A percentile compares a stretch with the other conserved stretches of the same genome.
phyloP scores from a whole-genome alignment of 1,140 invertebrate genomes.

The Drosophila repletoides region DNA sequence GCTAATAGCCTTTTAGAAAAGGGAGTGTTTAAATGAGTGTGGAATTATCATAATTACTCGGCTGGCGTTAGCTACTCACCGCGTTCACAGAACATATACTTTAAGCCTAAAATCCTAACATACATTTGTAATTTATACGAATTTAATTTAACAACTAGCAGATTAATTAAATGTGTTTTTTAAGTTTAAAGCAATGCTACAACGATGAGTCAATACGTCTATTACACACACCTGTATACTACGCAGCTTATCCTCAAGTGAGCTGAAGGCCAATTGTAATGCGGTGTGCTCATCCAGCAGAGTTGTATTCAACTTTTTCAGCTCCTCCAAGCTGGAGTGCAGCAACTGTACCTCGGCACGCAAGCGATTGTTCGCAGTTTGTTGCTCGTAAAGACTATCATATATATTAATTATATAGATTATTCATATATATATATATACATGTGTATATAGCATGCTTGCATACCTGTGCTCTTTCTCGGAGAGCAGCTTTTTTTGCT shows the following conservation, averaged over 20 bases:
- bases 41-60: too few species aligned
- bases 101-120: too few species aligned
- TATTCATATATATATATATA: not conserved
- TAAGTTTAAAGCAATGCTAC: slow-evolving; percentile 14
- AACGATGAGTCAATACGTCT: not conserved
- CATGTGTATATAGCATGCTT: not conserved
- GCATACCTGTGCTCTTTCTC: slow-evolving; percentile 90
- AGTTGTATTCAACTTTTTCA: slow-evolving; percentile 92
- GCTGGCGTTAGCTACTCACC: too few species aligned
- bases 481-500: slow-evolving; percentile 90
- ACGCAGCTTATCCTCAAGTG: slow-evolving; percentile 94
- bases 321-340: slow-evolving; percentile 86
- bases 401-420: not conserved
- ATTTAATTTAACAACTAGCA: not conserved
- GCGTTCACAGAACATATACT: too few species aligned
- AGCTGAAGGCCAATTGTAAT: slow-evolving; percentile 93
- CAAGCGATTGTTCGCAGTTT: slow-evolving; percentile 86
- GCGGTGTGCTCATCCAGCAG: slow-evolving; percentile 97
- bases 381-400: slow-evolving; percentile 89
- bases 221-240: slow-evolving; percentile 87
- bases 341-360: slow-evolving; percentile 87
- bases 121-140: not conserved
- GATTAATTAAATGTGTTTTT: not conserved
- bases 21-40: too few species aligned
- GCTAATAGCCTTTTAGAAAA: too few species aligned